Base-by-base conservation (phyloP, 2,113 vertebrate genomes). In the Nipponia nippon region DNA sequence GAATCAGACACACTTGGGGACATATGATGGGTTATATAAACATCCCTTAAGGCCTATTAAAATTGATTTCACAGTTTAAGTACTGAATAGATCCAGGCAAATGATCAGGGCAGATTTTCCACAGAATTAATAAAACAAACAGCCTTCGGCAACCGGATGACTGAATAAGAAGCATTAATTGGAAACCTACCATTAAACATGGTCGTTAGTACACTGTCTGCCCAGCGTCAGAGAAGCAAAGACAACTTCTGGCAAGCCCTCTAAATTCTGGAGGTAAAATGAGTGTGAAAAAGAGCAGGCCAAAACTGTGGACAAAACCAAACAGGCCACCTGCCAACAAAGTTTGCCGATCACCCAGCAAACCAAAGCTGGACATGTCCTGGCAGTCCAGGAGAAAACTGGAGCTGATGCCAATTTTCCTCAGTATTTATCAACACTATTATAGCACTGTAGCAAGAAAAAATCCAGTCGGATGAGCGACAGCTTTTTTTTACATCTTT, bases 391-490 rank as follows among this genome's bases (percentile, higher is more conserved):
- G 87, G 66, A 69, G 73, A 66, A 93, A 85, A 95, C 14, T 61
- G 34, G 53, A 80, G 49, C 71, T 40, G 63, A 91, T 70, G 78
- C 52, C 55, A 92, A 38, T 87, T 91, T 97, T 90, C 65, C 52
- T 96, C 72, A 58, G 73, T 96, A 78, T 95, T 97, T 93, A 93
- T 79, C 52, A 75, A 87, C 72, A 81, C 44, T 69, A 69, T 65
- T 89, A 53, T 19, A 75, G 47, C 67, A 88, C 63, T 11, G 16
- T 32, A 76, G 69, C 53, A 89, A 67, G 61, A 80, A 88, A 89
- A 89, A 70, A 14, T 47, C 23, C 62, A 78, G 52, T 83, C 44
- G 30, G 65, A 76, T 97, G 88, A 93, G 47, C 89, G 94, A 82
- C 88, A 90, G 69, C 10, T 25, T 8, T 77, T 94, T 95, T 87